Percentiles rank a stretch among this genome's conserved stretches.
Conservation (phyloP, 2,888 invertebrate species). For the Schrankia costaestrigalis region DNA sequence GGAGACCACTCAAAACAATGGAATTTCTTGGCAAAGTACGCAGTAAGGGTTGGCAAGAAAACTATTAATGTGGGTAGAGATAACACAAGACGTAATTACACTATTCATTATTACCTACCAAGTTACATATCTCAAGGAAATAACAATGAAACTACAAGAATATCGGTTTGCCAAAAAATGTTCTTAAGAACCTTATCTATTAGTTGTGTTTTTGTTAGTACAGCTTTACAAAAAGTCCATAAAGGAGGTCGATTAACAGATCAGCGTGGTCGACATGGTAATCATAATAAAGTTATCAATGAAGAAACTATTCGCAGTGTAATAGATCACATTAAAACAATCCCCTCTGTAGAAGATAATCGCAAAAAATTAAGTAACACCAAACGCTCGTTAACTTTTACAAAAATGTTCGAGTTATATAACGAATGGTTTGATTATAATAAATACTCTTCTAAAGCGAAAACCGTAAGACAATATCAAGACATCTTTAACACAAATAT, state of each 20-base stretch:
- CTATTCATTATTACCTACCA: slow-evolving; percentile 7
- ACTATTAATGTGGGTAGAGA: slow-evolving; percentile 4
- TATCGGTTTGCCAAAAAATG: slow-evolving; percentile 9
- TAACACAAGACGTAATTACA: slow-evolving; percentile 3
- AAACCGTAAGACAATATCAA: slow-evolving; percentile 12
- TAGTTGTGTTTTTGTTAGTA: slow-evolving; percentile 10
- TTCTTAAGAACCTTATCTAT: slow-evolving; percentile 9
- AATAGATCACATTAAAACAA: slow-evolving; percentile 15
- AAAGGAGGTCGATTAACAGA: background rate
- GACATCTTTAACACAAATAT: slow-evolving; percentile 15
- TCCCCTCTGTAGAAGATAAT: slow-evolving; percentile 20
- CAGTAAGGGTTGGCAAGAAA: slow-evolving; percentile 6
- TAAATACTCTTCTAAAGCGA: slow-evolving; percentile 13
- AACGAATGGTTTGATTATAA: slow-evolving; percentile 11
- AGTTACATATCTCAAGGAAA: slow-evolving; percentile 4
- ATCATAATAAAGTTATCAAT: slow-evolving; percentile 6
- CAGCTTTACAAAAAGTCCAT: slow-evolving; percentile 5
- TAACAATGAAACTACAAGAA: slow-evolving; percentile 4
- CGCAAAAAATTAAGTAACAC: slow-evolving; percentile 7
- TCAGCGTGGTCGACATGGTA: slow-evolving; percentile 8
- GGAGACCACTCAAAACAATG: slow-evolving; percentile 9
- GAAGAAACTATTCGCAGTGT: background rate
- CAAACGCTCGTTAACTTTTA: slow-evolving; percentile 10
- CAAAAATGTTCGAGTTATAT: slow-evolving; percentile 16
- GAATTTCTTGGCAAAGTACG: slow-evolving; percentile 9